These are phyloP conservation scores for Myiagra hebetior DNA, from an alignment of 2,113 vertebrate species.

Conservation along the genomic window DNA sequence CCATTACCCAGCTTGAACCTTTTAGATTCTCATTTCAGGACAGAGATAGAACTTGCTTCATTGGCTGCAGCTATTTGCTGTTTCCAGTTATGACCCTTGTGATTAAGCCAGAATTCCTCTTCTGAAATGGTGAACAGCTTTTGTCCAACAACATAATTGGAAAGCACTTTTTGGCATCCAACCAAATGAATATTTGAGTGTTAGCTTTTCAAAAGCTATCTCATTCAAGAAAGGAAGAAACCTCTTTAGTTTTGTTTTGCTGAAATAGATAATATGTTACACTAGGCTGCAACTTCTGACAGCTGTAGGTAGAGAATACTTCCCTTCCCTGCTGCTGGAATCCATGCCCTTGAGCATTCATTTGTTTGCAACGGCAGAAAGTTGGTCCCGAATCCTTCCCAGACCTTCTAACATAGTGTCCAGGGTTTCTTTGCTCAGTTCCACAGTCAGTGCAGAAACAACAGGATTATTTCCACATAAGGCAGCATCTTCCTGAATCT, in stretches of 20 bases:
- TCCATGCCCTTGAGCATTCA: conserved; percentile 19
- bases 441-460: conserved; percentile 83
- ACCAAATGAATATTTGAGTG: background rate
- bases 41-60: background rate
- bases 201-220: background rate
- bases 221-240: background rate
- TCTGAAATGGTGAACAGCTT: background rate
- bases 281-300: background rate
- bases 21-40: background rate
- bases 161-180: background rate
- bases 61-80: background rate
- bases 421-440: conserved; percentile 90
- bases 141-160: background rate
- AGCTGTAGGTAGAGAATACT: background rate
- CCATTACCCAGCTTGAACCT: background rate
- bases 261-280: background rate
- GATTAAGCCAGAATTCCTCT: background rate
- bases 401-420: conserved; percentile 94
- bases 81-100: background rate
- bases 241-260: background rate
- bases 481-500: conserved; percentile 84
- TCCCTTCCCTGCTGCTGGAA: background rate
- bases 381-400: conserved; percentile 89
- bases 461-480: conserved; percentile 64
- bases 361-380: conserved; percentile 85